phyloP scores from a whole-genome alignment of 1,140 invertebrate species.

The Pogonus chalceus region DNA sequence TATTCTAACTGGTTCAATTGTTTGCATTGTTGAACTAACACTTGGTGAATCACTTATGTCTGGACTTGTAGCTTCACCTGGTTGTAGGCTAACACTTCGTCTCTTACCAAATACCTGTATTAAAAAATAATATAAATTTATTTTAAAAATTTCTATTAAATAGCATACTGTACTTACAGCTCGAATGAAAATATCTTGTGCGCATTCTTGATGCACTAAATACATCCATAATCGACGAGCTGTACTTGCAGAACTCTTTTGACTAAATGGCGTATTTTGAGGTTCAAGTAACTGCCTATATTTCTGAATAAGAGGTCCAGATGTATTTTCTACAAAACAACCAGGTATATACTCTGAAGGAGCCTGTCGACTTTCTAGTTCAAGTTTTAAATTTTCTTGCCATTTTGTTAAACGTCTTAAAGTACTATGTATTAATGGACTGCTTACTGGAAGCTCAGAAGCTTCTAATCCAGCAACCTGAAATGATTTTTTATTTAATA shows the following conservation, averaged over 20 bases:
- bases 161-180: too few relatives aligned
- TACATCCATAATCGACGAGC: conserved; percentile 87
- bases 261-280: conserved; percentile 89
- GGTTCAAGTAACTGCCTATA: conserved; percentile 77
- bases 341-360: conserved; percentile 75
- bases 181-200: conserved; percentile 92
- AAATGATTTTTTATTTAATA: conserved; percentile 4
- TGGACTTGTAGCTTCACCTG: conserved; percentile 21
- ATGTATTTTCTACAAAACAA: conserved; percentile 59
- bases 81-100: conserved; percentile 32
- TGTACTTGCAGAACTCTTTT: conserved; percentile 64
- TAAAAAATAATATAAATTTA: too few relatives aligned
- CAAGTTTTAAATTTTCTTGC: conserved; percentile 63
- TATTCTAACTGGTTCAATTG: conserved; percentile 78
- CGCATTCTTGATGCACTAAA: conserved; percentile 81
- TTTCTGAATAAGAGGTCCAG: conserved; percentile 81
- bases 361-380: conserved; percentile 66
- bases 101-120: conserved; percentile 86
- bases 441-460: conserved; percentile 83
- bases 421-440: conserved; percentile 84
- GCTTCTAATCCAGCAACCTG: conserved; percentile 32
- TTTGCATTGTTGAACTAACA: conserved; percentile 27
- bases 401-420: conserved; percentile 79
- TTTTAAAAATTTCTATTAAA: too few relatives aligned
- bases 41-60: conserved; percentile 35